A percentile compares a stretch with the other conserved stretches of the same genome.
phyloP scores from a whole-genome alignment of 2,888 invertebrate genomes.

The Drosophila rubida region DNA sequence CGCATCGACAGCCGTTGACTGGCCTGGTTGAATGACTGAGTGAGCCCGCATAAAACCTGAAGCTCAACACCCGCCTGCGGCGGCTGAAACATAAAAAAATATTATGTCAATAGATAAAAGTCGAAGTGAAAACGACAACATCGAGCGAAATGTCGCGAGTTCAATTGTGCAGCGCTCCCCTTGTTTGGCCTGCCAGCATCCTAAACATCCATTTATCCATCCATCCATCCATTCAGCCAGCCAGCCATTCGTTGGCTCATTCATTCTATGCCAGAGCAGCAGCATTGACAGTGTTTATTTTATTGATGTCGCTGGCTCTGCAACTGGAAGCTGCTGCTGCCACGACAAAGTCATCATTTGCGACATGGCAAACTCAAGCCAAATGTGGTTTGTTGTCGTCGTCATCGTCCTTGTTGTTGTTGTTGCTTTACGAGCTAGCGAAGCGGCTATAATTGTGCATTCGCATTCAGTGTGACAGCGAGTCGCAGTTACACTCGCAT shows the following conservation, averaged over 20 bases:
- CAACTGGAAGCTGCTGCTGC: conserved; percentile 39
- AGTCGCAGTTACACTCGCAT: conserved; percentile 48
- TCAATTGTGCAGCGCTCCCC: conserved; percentile 69
- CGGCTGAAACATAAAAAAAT: conserved; percentile 64
- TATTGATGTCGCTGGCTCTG: conserved; percentile 68
- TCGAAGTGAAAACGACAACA: conserved; percentile 60
- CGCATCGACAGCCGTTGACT: conserved; percentile 14
- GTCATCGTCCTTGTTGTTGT: conserved; percentile 19
- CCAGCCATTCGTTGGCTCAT: neutral
- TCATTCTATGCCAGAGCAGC: conserved; percentile 12
- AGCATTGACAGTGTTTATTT: conserved; percentile 74
- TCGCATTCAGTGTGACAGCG: conserved; percentile 59
- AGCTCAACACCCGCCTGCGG: conserved; percentile 46
- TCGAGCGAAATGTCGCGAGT: conserved; percentile 71
- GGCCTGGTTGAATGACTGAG: conserved; percentile 37
- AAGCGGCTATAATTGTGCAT: conserved; percentile 78
- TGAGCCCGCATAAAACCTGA: conserved; percentile 44
- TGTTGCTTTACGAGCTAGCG: conserved; percentile 75
- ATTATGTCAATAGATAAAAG: conserved; percentile 80
- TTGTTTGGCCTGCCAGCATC: conserved; percentile 18
- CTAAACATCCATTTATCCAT: conserved; percentile 48
- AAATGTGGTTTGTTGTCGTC: conserved; percentile 33
- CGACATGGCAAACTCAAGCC: conserved; percentile 30
- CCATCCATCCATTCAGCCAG: too few relatives aligned
- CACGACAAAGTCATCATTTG: conserved; percentile 61